Evolutionary conservation across 2,113 vertebrate genomes (phyloP).

Genomic region (Cynopterus brachyotis): DNA sequence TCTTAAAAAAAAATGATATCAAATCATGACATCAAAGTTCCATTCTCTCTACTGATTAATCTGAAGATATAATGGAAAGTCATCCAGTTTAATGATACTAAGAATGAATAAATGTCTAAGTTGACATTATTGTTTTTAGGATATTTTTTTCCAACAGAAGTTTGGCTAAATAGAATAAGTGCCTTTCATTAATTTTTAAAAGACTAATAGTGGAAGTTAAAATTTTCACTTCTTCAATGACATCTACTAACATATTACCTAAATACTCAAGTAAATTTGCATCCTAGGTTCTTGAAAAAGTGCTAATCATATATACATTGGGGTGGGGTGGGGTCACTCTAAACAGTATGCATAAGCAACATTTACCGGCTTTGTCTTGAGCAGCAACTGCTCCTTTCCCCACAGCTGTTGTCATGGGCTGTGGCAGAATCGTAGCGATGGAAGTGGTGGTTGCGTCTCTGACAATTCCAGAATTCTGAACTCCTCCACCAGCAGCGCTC

Average conservation of each 20-base stretch:
- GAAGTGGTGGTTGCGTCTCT: slow-evolving; percentile 71
- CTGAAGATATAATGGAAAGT: background rate
- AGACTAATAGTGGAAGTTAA: background rate
- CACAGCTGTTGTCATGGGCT: slow-evolving; percentile 69
- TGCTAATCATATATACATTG: background rate
- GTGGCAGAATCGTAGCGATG: slow-evolving; percentile 62
- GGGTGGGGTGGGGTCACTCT: background rate
- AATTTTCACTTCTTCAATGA: background rate
- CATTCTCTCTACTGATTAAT: background rate
- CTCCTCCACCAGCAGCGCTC: slow-evolving; percentile 68
- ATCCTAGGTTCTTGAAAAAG: background rate
- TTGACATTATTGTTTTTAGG: background rate
- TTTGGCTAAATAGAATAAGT: background rate
- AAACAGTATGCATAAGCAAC: background rate
- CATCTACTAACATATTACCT: background rate
- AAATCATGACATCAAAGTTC: background rate
- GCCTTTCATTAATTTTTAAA: background rate
- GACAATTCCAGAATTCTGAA: slow-evolving; percentile 71
- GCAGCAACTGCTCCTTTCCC: slow-evolving; percentile 75
- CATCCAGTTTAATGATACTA: background rate
- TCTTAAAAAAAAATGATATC: background rate
- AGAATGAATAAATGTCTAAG: background rate
- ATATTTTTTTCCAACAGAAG: background rate
- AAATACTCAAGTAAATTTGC: background rate
- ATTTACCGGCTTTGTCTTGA: slow-evolving; percentile 83